Conservation (phyloP, 1,140 invertebrate species). For the Hirudo medicinalis region DNA sequence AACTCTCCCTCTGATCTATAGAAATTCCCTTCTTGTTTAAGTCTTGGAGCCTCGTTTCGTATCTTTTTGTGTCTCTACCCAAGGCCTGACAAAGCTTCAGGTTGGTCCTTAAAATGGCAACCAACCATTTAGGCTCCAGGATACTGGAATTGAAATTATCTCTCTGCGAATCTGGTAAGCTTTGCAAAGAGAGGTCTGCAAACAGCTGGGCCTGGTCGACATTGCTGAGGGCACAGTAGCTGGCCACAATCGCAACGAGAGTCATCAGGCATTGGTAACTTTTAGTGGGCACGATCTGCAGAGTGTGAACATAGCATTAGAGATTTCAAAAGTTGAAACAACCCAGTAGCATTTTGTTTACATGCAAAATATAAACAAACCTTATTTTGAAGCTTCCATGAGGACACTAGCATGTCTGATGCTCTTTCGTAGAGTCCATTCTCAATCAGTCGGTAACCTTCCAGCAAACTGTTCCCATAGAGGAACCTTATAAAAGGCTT, state of each 20-base stretch:
- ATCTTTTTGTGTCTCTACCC: neutral
- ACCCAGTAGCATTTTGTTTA: neutral
- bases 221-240: conserved; percentile 44
- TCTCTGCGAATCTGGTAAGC: conserved; percentile 16
- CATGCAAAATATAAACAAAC: neutral
- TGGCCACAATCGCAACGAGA: conserved; percentile 57
- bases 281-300: conserved; percentile 57
- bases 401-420: neutral
- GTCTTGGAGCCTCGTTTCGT: neutral
- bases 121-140: neutral
- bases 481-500: conserved; percentile 53
- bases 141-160: neutral
- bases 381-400: conserved; percentile 10
- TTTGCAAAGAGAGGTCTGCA: conserved; percentile 52
- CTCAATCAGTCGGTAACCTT: conserved; percentile 21
- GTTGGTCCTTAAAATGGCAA: neutral
- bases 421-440: conserved; percentile 26
- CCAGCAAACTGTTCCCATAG: conserved; percentile 48
- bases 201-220: conserved; percentile 51
- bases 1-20: neutral
- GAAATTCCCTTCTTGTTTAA: neutral
- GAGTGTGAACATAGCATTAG: neutral
- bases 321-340: neutral
- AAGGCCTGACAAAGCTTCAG: neutral
- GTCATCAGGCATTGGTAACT: conserved; percentile 42